Conservation (phyloP, 2,888 invertebrate species). For the Acanthopleura granulata region DNA sequence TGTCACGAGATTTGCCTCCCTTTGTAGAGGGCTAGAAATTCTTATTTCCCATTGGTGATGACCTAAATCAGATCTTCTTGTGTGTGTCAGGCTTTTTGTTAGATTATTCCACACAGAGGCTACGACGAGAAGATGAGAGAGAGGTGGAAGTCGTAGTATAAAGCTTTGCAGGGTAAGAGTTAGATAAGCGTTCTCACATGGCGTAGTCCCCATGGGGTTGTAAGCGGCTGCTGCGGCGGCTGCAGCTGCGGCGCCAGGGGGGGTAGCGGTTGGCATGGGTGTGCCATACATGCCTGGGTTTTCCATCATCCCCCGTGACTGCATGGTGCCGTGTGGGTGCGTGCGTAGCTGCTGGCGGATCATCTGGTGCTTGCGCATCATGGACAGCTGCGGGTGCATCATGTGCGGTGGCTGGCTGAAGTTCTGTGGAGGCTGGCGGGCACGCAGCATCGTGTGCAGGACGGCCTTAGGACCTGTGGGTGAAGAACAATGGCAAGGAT, state of each 20-base stretch:
- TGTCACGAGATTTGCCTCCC: no score
- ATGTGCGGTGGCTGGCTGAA: constrained; percentile 43
- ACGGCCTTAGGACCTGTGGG: constrained; percentile 21
- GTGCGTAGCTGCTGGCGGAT: constrained; percentile 30
- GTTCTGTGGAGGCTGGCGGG: constrained; percentile 24
- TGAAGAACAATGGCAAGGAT: neutral
- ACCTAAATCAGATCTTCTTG: no score
- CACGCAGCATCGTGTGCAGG: constrained; percentile 25
- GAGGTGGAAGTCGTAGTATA: no score
- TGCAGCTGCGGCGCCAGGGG: neutral
- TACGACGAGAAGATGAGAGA: no score
- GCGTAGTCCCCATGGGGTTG: constrained; percentile 5
- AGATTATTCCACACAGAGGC: no score
- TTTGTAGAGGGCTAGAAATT: no score
- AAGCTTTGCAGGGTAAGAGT: neutral
- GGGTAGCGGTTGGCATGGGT: neutral
- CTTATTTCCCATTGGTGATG: no score
- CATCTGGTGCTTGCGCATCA: constrained; percentile 28
- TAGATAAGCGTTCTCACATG: neutral
- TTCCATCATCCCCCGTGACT: neutral
- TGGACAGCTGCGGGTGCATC: constrained; percentile 37
- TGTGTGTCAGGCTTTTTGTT: no score
- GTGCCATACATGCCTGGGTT: constrained; percentile 4
- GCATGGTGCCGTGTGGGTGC: constrained; percentile 23
- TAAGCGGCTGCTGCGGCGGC: neutral